A percentile compares a stretch with the other conserved stretches of the same genome.
Evolutionary conservation across 1,140 invertebrate species (phyloP).

Genomic region (Gerris buenoi): DNA sequence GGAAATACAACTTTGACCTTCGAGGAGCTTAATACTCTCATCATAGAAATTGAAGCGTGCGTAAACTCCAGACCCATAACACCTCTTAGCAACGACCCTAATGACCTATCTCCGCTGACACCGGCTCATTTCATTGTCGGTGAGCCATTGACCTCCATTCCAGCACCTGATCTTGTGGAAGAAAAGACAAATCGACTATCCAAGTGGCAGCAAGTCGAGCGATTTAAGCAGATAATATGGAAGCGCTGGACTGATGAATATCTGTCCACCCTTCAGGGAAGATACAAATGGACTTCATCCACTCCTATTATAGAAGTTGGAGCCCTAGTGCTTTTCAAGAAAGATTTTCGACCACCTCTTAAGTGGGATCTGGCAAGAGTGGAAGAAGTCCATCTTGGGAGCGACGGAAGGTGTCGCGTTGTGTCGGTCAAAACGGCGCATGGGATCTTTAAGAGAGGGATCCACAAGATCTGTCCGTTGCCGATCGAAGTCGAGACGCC

Average conservation of each 20-base stretch:
- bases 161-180: constrained; percentile 17
- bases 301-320: too few relatives aligned
- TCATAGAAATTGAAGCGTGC: constrained; percentile 22
- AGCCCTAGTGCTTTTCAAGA: too few relatives aligned
- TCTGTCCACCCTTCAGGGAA: constrained; percentile 24
- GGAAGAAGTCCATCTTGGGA: too few relatives aligned
- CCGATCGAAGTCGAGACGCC: too few relatives aligned
- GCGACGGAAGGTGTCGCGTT: too few relatives aligned
- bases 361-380: too few relatives aligned
- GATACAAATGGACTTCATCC: constrained; percentile 25
- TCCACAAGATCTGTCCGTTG: too few relatives aligned
- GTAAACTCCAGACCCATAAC: constrained; percentile 15
- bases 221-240: constrained; percentile 19
- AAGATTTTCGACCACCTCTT: too few relatives aligned
- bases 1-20: constrained; percentile 19
- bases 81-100: constrained; percentile 22
- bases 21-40: constrained; percentile 26
- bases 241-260: background rate
- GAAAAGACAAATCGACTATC: constrained; percentile 15
- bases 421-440: too few relatives aligned
- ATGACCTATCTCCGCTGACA: constrained; percentile 20
- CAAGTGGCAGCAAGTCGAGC: constrained; percentile 19
- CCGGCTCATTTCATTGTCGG: constrained; percentile 26
- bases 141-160: constrained; percentile 23
- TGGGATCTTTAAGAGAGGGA: too few relatives aligned